Base-by-base conservation (phyloP, 2,113 vertebrate species). In the Ochotona curzoniae region DNA sequence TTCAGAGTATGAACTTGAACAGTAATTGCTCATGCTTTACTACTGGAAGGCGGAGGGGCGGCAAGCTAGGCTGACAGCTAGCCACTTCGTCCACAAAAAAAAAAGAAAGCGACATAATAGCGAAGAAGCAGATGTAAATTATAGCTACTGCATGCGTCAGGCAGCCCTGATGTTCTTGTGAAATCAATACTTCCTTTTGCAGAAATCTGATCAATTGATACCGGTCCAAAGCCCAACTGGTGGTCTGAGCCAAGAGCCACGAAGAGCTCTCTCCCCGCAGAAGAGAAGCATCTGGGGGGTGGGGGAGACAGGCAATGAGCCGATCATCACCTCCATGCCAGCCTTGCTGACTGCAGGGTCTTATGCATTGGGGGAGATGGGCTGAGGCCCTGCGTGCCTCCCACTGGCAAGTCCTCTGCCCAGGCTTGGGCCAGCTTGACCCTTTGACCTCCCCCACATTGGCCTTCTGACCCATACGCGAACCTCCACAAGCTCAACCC, bases 81-180 rank as follows among this genome's bases (percentile, higher is more conserved):
- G n/a, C 57, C 13, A 73, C 63, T 79, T 47, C 94, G 83, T 86
- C 73, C 38, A 44, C 38, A 44, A 44, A 44, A 44, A 44, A 44
- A 38, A 86, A 95, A 87, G 95, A 47, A 94, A 93, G 66, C 26
- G 73, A 79, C 80, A 69, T 5, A 76, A 89, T 60, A 78, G 88
- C 44, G 28, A 8, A 49, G 23, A 60, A 66, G 47, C 0, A 14
- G 2, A 80, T 14, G 32, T 67, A 92, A 84, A 76, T 18, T 51
- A 76, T 49, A 23, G 8, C 28, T 0, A 1, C 0, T 12, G 18
- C 32, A 2, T 90, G 89, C 70, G 91, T 93, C 84, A 87, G 82
- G 73, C 47, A 51, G 28, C 47, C 82, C 7, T 66, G n/a, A 13
- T 90, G 38, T 71, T 64, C 14, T 57, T 38, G 20, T 35, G 85